Conservation (phyloP, 1,140 invertebrate genomes). For the Mamestra configurata region DNA sequence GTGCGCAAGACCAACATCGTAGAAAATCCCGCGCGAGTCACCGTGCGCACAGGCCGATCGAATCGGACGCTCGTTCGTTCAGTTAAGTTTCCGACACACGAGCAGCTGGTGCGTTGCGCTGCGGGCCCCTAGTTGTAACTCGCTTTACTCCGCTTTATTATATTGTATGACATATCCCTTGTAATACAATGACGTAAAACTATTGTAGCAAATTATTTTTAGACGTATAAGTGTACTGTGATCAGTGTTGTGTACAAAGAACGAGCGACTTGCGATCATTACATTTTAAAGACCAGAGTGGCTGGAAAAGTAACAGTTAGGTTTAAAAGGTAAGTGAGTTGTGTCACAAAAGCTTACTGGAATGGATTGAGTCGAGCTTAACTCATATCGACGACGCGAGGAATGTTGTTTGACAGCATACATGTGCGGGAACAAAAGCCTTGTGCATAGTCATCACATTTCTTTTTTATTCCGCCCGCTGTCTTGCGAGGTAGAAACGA, state of each 20-base stretch:
- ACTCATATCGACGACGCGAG: slow-evolving; percentile 81
- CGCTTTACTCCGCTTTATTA: slow-evolving; percentile 77
- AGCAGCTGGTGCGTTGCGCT: slow-evolving; percentile 77
- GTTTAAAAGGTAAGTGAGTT: slow-evolving; percentile 85
- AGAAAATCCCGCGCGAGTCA: slow-evolving; percentile 73
- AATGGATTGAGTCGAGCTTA: slow-evolving; percentile 81
- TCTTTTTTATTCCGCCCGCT: slow-evolving; percentile 75
- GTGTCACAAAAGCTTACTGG: slow-evolving; percentile 79
- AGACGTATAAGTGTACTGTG: slow-evolving; percentile 64
- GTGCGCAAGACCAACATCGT: slow-evolving; percentile 70
- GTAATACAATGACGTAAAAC: slow-evolving; percentile 79
- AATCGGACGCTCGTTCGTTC: slow-evolving; percentile 72
- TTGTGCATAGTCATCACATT: slow-evolving; percentile 81
- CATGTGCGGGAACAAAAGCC: slow-evolving; percentile 86
- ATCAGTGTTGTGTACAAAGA: slow-evolving; percentile 72
- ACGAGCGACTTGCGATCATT: slow-evolving; percentile 61
- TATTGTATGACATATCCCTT: slow-evolving; percentile 70
- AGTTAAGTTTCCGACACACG: slow-evolving; percentile 80
- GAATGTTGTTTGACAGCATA: slow-evolving; percentile 87
- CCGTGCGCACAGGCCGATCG: slow-evolving; percentile 69
- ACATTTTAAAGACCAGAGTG: slow-evolving; percentile 69
- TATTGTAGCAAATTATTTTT: slow-evolving; percentile 64
- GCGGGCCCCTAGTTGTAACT: slow-evolving; percentile 68
- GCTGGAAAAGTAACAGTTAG: slow-evolving; percentile 81
- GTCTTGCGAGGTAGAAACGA: slow-evolving; percentile 66